These are phyloP conservation scores for Blastobasis adustella DNA, from an alignment of 2,888 invertebrate species.

Conservation along the genomic window DNA sequence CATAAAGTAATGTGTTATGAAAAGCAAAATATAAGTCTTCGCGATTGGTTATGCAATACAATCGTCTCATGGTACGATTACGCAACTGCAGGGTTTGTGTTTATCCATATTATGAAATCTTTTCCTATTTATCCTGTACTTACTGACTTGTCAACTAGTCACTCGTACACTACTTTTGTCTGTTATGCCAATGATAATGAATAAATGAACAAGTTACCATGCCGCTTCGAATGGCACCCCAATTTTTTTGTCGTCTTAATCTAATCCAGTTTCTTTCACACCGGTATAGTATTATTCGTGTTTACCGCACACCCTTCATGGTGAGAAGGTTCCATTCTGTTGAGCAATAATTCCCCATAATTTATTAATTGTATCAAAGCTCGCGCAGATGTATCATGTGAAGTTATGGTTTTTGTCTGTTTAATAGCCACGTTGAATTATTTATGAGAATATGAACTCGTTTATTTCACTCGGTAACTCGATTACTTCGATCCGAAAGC, in stretches of 20 bases:
- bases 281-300: slow-evolving; percentile 41
- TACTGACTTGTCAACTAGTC: slow-evolving; percentile 10
- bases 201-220: slow-evolving; percentile 17
- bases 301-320: slow-evolving; percentile 50
- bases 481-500: too few species aligned
- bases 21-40: too few species aligned
- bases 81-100: too few species aligned
- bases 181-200: slow-evolving; percentile 5
- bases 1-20: too few species aligned
- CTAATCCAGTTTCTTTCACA: slow-evolving; percentile 50
- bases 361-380: slow-evolving; percentile 43
- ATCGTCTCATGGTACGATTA: too few species aligned
- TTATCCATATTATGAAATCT: too few species aligned
- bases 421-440: slow-evolving; percentile 23
- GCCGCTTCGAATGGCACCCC: slow-evolving; percentile 30
- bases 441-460: slow-evolving; percentile 22
- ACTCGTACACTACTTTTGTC: slow-evolving; percentile 1
- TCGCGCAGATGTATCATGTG: slow-evolving; percentile 43
- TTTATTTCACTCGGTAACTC: slow-evolving; percentile 2
- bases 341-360: slow-evolving; percentile 38
- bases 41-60: too few species aligned
- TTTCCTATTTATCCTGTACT: too few species aligned
- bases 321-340: slow-evolving; percentile 30
- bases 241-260: slow-evolving; percentile 42
- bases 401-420: slow-evolving; percentile 23